Evolutionary conservation across 2,113 vertebrate species (phyloP).

Genomic region (Nansenia antarctica): DNA sequence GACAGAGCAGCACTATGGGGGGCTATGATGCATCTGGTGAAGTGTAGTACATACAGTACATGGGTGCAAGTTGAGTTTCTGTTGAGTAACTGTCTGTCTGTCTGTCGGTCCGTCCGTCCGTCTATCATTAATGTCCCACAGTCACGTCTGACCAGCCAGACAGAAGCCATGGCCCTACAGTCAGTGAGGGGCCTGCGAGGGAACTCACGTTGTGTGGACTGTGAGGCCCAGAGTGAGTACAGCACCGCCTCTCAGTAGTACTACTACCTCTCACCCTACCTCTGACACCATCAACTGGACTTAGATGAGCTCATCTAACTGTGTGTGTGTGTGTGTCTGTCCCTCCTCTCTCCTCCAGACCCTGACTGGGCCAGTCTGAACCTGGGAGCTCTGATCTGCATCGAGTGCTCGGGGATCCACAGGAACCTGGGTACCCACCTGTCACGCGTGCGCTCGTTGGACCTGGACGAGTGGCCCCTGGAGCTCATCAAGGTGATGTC

Average conservation of each 20-base stretch:
- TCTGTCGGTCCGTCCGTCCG: background rate
- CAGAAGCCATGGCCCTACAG: conserved; percentile 93
- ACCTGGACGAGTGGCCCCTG: conserved; percentile 95
- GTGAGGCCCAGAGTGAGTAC: conserved; percentile 90
- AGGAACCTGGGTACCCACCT: conserved; percentile 95
- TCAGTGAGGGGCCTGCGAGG: conserved; percentile 88
- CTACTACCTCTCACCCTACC: too few species aligned
- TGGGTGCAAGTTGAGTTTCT: background rate
- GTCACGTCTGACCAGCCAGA: conserved; percentile 95
- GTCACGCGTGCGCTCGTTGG: conserved; percentile 91
- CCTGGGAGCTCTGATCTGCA: conserved; percentile 96
- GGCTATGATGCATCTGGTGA: background rate
- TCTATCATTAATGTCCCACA: conserved; percentile 45
- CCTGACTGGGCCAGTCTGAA: conserved; percentile 98
- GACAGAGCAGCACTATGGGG: background rate
- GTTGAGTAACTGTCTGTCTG: conserved; percentile 3
- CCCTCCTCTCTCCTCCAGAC: conserved; percentile 64
- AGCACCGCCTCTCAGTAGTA: background rate
- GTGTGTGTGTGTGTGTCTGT: background rate
- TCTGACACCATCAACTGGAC: too few species aligned
- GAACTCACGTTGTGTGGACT: conserved; percentile 93
- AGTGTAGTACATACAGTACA: background rate
- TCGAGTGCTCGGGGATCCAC: conserved; percentile 98
- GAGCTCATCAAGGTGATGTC: conserved; percentile 97
- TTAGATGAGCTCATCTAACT: background rate